Conservation (phyloP, 2,113 vertebrate species). For the Silurus glanis region DNA sequence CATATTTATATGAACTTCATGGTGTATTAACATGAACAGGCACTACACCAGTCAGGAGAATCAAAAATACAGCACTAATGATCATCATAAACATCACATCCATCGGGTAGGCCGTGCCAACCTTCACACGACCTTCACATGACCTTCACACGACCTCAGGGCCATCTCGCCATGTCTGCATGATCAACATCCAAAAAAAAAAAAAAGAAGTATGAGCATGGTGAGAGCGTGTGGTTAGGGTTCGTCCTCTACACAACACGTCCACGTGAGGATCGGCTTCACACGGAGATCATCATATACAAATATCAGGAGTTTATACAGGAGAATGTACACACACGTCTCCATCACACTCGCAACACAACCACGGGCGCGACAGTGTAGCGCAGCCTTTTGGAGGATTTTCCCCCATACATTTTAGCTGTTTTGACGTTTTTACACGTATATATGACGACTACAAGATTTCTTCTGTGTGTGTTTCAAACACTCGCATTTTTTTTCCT, state of each 20-base stretch:
- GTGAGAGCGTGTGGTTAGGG: conserved; percentile 72
- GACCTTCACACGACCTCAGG: too few relatives aligned
- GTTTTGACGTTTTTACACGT: conserved; percentile 74
- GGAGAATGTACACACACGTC: conserved; percentile 65
- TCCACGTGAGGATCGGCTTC: conserved; percentile 52
- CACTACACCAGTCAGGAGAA: conserved; percentile 79
- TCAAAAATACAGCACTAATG: conserved; percentile 77
- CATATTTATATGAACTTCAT: conserved; percentile 76
- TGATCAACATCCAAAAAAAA: conserved; percentile 63
- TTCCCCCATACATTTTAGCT: conserved; percentile 64
- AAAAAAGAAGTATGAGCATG: conserved; percentile 71
- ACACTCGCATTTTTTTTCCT: conserved; percentile 66
- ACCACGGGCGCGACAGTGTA: conserved; percentile 66
- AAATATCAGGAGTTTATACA: conserved; percentile 81
- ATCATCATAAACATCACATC: conserved; percentile 74
- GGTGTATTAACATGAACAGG: conserved; percentile 79
- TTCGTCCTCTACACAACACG: conserved; percentile 77
- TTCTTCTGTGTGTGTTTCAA: conserved; percentile 71
- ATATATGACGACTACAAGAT: conserved; percentile 73
- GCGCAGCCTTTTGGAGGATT: conserved; percentile 57
- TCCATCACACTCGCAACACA: conserved; percentile 66
- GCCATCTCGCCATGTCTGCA: conserved; percentile 57
- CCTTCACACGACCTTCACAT: too few relatives aligned
- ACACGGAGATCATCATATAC: conserved; percentile 80
- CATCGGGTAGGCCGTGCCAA: conserved; percentile 41